Evolutionary conservation across 2,888 invertebrate genomes (phyloP).

Genomic region (Physocephala rufipes): DNA sequence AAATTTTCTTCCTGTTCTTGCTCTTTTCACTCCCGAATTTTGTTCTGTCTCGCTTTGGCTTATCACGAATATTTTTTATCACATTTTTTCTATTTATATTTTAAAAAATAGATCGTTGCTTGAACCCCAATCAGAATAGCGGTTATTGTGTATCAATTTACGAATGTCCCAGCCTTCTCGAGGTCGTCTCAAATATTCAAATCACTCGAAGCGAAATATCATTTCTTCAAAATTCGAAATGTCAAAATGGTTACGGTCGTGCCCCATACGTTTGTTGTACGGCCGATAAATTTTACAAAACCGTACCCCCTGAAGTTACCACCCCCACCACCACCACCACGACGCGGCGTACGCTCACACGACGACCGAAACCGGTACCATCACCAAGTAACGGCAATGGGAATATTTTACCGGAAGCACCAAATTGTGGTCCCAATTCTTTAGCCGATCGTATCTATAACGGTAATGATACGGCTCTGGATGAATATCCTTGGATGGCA

Average conservation of each 20-base stretch:
- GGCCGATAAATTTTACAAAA: constrained; percentile 48
- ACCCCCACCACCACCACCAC: constrained; percentile 9
- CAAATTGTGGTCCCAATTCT: constrained; percentile 57
- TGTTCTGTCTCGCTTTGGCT: too few species aligned
- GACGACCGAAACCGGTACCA: constrained; percentile 13
- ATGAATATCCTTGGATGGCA: constrained; percentile 77
- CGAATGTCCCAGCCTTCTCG: constrained; percentile 56
- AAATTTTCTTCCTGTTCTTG: too few species aligned
- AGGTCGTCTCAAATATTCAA: constrained; percentile 46
- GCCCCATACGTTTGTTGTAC: constrained; percentile 61
- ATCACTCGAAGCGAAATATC: constrained; percentile 45
- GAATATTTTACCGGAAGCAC: constrained; percentile 55
- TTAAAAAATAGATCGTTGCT: constrained; percentile 67
- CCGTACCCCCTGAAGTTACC: background rate
- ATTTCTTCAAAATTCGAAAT: constrained; percentile 58
- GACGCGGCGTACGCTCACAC: constrained; percentile 19
- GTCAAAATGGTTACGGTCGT: constrained; percentile 53
- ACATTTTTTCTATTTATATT: background rate
- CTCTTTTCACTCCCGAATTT: too few species aligned
- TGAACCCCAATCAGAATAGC: constrained; percentile 57
- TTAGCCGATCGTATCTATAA: constrained; percentile 70
- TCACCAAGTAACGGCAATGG: constrained; percentile 48
- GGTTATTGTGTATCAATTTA: constrained; percentile 61
- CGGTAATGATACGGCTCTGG: constrained; percentile 70
- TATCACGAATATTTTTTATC: background rate